A percentile compares a stretch with the other conserved stretches of the same genome.
phyloP scores from a whole-genome alignment of 2,797 vertebrate genomes.

The Etheostoma nigrum region DNA sequence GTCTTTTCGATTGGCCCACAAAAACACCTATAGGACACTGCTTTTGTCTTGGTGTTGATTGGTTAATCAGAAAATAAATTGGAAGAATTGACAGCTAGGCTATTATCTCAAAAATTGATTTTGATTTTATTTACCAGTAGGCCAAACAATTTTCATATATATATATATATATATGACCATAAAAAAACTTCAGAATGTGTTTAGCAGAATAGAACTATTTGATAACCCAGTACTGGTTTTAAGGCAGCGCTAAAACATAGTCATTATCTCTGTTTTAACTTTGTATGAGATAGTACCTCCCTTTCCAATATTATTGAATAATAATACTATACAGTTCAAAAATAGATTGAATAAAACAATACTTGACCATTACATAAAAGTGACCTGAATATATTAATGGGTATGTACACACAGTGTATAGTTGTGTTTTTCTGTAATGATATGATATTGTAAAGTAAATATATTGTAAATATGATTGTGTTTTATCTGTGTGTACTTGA shows the following conservation, averaged over 20 bases:
- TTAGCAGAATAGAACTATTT: neutral
- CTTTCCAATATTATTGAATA: neutral
- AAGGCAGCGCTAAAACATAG: neutral
- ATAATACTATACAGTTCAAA: too few species aligned
- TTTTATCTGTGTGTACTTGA: too few species aligned
- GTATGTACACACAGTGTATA: too few species aligned
- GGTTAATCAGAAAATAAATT: neutral
- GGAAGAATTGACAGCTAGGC: neutral
- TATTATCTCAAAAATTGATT: neutral
- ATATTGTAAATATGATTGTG: too few species aligned
- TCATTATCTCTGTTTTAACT: neutral
- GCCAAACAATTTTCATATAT: neutral
- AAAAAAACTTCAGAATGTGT: neutral
- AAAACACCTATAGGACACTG: neutral
- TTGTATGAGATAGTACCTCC: neutral
- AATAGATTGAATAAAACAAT: too few species aligned
- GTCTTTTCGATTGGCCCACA: neutral
- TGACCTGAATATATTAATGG: too few species aligned
- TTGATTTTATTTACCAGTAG: neutral
- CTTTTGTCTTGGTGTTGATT: neutral
- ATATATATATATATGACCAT: neutral
- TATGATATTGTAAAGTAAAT: too few species aligned
- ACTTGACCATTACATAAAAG: too few species aligned
- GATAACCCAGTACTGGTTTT: neutral
- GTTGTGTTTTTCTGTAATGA: too few species aligned